Conservation (phyloP, 2,113 vertebrate genomes). For the Ageneiosus marmoratus region DNA sequence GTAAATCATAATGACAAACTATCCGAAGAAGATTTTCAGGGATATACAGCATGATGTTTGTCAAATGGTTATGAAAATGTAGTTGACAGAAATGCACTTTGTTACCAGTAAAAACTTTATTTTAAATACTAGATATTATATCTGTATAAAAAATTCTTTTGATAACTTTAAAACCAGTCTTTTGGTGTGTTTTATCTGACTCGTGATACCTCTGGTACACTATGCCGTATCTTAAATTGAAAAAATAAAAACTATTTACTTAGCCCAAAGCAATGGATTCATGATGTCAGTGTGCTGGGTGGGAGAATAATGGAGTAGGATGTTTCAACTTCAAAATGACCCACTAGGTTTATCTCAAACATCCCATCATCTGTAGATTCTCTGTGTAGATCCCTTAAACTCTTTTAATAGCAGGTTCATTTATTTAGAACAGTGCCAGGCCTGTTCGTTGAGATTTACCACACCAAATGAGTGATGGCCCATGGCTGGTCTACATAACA, state of each 20-base stretch:
- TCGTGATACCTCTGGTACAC: background rate
- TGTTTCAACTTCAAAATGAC: background rate
- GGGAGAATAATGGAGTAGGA: background rate
- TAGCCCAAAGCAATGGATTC: background rate
- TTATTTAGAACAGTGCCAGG: background rate
- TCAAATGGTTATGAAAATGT: background rate
- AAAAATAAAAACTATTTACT: background rate
- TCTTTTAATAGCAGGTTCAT: background rate
- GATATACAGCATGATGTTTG: background rate
- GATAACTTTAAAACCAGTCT: too few relatives aligned
- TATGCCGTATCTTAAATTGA: background rate
- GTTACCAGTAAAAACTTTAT: background rate
- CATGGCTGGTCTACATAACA: background rate
- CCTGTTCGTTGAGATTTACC: constrained; percentile 5
- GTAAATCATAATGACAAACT: background rate
- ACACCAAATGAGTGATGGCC: background rate
- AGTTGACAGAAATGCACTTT: background rate
- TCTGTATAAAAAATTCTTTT: too few relatives aligned
- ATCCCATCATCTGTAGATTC: background rate
- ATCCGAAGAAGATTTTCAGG: background rate
- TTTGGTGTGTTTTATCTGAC: background rate
- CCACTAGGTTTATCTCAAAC: background rate
- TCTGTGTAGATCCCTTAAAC: background rate
- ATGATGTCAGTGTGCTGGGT: background rate
- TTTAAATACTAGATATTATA: background rate